phyloP scores from a whole-genome alignment of 2,113 vertebrate species.

The Tympanuchus pallidicinctus region DNA sequence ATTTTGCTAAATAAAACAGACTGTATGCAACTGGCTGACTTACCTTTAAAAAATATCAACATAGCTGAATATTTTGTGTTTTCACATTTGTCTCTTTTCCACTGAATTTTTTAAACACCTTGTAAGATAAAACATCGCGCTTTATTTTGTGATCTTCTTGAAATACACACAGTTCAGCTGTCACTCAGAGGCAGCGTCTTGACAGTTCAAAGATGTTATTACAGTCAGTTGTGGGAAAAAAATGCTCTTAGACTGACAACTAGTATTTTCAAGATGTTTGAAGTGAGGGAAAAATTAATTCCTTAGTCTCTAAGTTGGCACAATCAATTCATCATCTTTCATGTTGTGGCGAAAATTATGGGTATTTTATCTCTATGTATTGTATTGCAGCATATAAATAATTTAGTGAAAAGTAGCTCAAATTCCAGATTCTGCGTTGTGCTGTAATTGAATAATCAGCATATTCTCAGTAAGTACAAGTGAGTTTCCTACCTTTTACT shows the following conservation, averaged over 20 bases:
- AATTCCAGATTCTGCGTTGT: background rate
- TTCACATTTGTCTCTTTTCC: background rate
- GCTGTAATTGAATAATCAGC: background rate
- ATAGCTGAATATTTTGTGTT: background rate
- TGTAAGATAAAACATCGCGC: constrained; percentile 1
- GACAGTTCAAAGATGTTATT: constrained; percentile 63
- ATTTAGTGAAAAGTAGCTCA: constrained; percentile 7
- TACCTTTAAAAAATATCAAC: background rate
- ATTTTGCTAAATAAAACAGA: background rate
- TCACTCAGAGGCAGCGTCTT: constrained; percentile 19
- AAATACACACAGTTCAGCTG: constrained; percentile 38
- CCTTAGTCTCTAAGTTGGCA: constrained; percentile 9
- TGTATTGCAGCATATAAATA: constrained; percentile 15
- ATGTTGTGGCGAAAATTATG: constrained; percentile 18
- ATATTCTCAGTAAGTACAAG: background rate
- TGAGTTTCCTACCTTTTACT: background rate
- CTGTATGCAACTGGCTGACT: background rate
- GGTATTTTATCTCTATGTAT: constrained; percentile 18
- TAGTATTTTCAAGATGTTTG: constrained; percentile 45
- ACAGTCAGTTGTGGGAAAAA: background rate
- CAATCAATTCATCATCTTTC: constrained; percentile 25
- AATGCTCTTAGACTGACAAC: constrained; percentile 43
- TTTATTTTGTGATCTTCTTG: constrained; percentile 35
- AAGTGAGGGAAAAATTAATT: constrained; percentile 45
- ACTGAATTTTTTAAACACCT: background rate